phyloP scores from a whole-genome alignment of 2,113 vertebrate genomes.

The Hucho hucho region DNA sequence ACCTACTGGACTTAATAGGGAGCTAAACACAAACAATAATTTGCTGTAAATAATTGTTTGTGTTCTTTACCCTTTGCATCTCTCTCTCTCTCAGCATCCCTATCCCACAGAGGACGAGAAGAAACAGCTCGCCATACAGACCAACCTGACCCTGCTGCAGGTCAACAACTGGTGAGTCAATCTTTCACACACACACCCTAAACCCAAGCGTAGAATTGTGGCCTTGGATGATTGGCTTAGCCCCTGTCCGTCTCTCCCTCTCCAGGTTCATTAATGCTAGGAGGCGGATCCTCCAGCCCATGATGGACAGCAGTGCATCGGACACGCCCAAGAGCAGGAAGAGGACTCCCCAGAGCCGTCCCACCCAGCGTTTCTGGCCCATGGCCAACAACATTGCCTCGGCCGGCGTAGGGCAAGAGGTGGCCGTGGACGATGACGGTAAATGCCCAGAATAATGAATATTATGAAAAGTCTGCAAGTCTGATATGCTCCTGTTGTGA shows the following conservation, averaged over 20 bases:
- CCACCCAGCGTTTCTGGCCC: constrained; percentile 88
- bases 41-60: too few relatives aligned
- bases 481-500: not conserved
- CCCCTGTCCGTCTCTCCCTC: not conserved
- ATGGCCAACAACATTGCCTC: constrained; percentile 79
- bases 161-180: constrained; percentile 86
- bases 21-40: too few relatives aligned
- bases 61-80: not conserved
- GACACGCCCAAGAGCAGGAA: constrained; percentile 88
- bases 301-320: constrained; percentile 86
- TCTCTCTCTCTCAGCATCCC: constrained; percentile 72
- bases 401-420: constrained; percentile 76
- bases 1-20: not conserved
- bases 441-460: not conserved
- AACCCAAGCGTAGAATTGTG: not conserved
- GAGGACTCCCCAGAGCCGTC: constrained; percentile 84
- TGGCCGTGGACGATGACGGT: constrained; percentile 75
- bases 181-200: not conserved
- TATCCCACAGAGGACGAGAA: constrained; percentile 90
- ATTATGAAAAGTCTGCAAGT: too few relatives aligned
- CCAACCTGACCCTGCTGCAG: constrained; percentile 84
- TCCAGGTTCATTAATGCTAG: constrained; percentile 88
- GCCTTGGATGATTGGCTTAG: too few relatives aligned
- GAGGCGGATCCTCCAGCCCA: constrained; percentile 86
- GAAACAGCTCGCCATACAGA: constrained; percentile 87